Evolutionary conservation across 1,140 invertebrate genomes (phyloP).

Genomic region (Cyrtorhinus lividipennis): DNA sequence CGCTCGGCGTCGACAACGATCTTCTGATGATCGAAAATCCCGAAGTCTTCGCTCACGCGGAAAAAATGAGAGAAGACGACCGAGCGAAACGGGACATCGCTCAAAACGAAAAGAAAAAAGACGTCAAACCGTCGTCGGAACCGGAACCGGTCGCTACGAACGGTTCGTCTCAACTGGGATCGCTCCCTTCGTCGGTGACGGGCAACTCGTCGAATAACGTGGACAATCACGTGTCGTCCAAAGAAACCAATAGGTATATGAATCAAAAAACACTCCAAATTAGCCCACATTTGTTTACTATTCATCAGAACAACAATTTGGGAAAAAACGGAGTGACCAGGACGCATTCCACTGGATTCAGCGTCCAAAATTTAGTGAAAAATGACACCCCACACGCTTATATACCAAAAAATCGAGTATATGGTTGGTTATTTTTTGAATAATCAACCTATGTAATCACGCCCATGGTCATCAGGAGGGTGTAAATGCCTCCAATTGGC

Average conservation of each 20-base stretch:
- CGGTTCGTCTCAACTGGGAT: constrained; percentile 20
- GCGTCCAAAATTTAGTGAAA: too few relatives aligned
- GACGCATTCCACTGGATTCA: too few relatives aligned
- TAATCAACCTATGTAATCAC: too few relatives aligned
- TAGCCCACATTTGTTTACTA: too few relatives aligned
- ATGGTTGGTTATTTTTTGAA: too few relatives aligned
- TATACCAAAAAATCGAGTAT: too few relatives aligned
- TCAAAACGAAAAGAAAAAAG: neutral
- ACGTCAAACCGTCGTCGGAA: neutral
- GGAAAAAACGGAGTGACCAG: too few relatives aligned
- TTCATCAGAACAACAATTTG: too few relatives aligned
- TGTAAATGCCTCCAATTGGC: too few relatives aligned
- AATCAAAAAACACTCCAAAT: too few relatives aligned
- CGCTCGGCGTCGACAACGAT: constrained; percentile 13
- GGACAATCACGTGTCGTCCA: neutral
- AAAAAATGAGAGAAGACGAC: constrained; percentile 16
- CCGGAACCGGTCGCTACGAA: neutral
- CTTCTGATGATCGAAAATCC: constrained; percentile 23
- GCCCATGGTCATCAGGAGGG: too few relatives aligned
- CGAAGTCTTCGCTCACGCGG: neutral
- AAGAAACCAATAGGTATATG: neutral
- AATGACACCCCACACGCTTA: too few relatives aligned
- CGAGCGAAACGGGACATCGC: neutral
- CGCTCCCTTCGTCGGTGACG: constrained; percentile 12
- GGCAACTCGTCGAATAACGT: constrained; percentile 1